phyloP scores from a whole-genome alignment of 2,888 invertebrate species.

The Euclidia mi region DNA sequence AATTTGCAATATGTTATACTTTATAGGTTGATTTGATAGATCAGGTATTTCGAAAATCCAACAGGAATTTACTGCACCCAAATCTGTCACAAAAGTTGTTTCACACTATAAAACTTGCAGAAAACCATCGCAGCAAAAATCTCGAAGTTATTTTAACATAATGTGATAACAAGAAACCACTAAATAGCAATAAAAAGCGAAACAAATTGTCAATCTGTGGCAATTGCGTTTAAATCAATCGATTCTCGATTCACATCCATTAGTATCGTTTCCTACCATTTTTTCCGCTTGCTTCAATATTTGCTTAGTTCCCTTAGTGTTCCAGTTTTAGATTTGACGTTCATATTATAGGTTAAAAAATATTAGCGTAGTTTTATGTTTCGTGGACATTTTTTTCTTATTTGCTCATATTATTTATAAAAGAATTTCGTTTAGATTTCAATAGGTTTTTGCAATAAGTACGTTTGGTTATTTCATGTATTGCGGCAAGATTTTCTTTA shows the following conservation, averaged over 20 bases:
- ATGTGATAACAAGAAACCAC: slow-evolving; percentile 32
- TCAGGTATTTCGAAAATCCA: too few relatives aligned
- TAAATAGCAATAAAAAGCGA: slow-evolving; percentile 49
- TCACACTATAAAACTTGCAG: too few relatives aligned
- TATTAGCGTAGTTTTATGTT: slow-evolving; percentile 12
- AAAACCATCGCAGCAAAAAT: too few relatives aligned
- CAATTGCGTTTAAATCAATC: slow-evolving; percentile 66
- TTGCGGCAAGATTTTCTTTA: too few relatives aligned
- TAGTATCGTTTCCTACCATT: slow-evolving; percentile 62
- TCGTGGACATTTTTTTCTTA: neutral
- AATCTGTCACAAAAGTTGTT: too few relatives aligned
- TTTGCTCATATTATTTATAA: neutral
- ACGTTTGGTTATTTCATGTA: too few relatives aligned
- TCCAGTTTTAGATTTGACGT: slow-evolving; percentile 34
- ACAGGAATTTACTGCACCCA: too few relatives aligned
- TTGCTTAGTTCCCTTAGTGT: slow-evolving; percentile 56
- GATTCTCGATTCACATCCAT: slow-evolving; percentile 58
- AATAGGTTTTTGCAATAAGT: too few relatives aligned
- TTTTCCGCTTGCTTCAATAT: slow-evolving; percentile 57
- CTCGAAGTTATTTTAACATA: slow-evolving; percentile 6
- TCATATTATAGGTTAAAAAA: slow-evolving; percentile 20
- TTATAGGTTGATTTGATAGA: too few relatives aligned
- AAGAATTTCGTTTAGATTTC: too few relatives aligned
- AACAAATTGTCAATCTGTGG: slow-evolving; percentile 61
- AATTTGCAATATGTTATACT: too few relatives aligned